Conservation (phyloP, 2,797 vertebrate genomes). For the Lacerta viridis region DNA sequence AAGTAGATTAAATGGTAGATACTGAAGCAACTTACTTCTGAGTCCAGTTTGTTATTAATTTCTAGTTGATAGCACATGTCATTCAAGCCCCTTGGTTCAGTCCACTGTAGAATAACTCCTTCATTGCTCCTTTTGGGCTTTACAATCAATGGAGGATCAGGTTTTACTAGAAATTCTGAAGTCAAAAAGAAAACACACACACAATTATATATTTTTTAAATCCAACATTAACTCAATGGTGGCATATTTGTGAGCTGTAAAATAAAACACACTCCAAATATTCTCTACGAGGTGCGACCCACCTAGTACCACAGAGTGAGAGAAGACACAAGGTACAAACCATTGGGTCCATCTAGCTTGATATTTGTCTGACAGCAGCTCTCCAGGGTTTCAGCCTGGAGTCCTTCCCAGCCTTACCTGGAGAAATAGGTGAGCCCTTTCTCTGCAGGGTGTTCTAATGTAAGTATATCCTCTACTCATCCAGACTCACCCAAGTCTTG, state of each 20-base stretch:
- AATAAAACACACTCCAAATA: not conserved
- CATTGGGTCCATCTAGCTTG: not conserved
- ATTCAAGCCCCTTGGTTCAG: constrained; percentile 58
- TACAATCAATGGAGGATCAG: constrained; percentile 69
- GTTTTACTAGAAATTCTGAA: constrained; percentile 75
- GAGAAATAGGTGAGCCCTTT: not conserved
- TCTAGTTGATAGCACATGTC: constrained; percentile 67
- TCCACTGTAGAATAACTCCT: constrained; percentile 70
- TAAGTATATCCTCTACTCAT: not conserved
- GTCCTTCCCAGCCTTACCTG: not conserved
- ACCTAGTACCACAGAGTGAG: fast-evolving
- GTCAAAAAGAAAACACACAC: constrained; percentile 21
- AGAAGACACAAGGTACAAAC: not conserved
- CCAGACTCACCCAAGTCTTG: not conserved
- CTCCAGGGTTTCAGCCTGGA: not conserved
- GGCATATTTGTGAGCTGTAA: not conserved
- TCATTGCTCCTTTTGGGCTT: constrained; percentile 52
- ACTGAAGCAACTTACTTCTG: not conserved
- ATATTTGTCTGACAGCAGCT: not conserved
- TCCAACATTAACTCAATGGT: not conserved
- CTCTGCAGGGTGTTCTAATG: not conserved
- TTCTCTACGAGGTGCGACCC: not conserved
- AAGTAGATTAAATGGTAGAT: not conserved
- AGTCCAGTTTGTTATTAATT: constrained; percentile 46
- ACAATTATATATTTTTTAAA: constrained; percentile 12